Conservation (phyloP, 2,797 vertebrate species). For the Danio jaintianensis region DNA sequence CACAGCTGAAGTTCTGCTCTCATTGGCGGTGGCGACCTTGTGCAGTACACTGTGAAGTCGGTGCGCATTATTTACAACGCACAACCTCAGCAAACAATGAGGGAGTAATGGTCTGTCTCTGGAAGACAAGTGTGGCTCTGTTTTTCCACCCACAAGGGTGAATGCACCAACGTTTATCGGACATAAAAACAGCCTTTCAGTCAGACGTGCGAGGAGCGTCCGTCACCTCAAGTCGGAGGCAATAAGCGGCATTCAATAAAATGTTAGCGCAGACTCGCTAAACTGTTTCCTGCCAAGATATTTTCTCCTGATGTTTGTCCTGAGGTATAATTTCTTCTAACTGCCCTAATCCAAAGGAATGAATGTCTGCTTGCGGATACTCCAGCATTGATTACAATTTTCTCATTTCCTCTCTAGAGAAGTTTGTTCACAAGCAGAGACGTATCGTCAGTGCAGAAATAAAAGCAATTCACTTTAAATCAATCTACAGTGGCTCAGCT, state of each 20-base stretch:
- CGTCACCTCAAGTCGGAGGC: conserved; percentile 26
- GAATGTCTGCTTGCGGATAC: conserved; percentile 46
- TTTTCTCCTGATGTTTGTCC: conserved; percentile 43
- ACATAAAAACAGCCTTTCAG: conserved; percentile 66
- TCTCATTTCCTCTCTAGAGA: conserved; percentile 61
- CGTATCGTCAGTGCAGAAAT: conserved; percentile 24
- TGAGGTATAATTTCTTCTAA: conserved; percentile 54
- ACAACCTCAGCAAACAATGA: conserved; percentile 68
- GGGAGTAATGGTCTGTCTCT: conserved; percentile 72
- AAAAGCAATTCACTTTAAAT: conserved; percentile 59
- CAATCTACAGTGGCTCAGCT: conserved; percentile 47
- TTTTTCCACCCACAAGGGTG: conserved; percentile 65
- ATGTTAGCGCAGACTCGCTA: conserved; percentile 8
- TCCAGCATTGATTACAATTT: conserved; percentile 54
- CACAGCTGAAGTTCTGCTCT: not conserved
- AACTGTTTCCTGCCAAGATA: conserved; percentile 30
- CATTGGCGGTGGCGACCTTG: conserved; percentile 60
- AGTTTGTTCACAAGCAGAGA: conserved; percentile 50
- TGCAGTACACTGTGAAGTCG: conserved; percentile 57
- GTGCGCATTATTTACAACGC: conserved; percentile 69
- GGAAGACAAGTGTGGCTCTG: conserved; percentile 64
- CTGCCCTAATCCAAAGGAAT: conserved; percentile 43
- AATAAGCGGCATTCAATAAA: conserved; percentile 46
- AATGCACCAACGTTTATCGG: conserved; percentile 65
- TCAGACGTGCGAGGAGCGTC: not conserved